Conservation (phyloP, 2,888 invertebrate species). For the Ormyrus thymus region DNA sequence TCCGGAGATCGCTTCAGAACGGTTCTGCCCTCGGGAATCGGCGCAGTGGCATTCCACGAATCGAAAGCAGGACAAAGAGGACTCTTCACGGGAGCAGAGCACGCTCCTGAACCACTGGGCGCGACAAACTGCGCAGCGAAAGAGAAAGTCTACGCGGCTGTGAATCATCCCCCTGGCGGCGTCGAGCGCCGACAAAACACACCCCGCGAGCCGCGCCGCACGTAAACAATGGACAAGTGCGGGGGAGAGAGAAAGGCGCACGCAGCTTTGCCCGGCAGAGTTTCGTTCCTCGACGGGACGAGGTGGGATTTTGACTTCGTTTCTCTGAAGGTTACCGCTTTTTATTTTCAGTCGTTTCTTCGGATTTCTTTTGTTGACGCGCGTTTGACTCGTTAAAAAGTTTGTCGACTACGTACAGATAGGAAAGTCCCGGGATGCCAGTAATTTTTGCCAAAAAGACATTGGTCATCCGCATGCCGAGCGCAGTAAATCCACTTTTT, state of each 20-base stretch:
- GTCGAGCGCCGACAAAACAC: too few relatives aligned
- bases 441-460: conserved; percentile 17
- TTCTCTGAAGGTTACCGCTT: neutral
- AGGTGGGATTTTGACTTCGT: neutral
- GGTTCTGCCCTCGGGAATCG: too few relatives aligned
- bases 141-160: neutral
- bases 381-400: neutral
- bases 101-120: too few relatives aligned
- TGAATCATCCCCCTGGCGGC: conserved; percentile 32
- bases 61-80: too few relatives aligned
- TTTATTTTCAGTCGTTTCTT: neutral
- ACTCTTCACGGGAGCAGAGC: too few relatives aligned
- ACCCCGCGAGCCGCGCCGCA: neutral
- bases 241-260: neutral
- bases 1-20: too few relatives aligned
- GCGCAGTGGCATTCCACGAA: too few relatives aligned
- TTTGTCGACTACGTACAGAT: neutral
- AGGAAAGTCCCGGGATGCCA: conserved; percentile 6
- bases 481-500: conserved; percentile 7
- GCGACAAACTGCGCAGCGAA: neutral
- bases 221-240: neutral
- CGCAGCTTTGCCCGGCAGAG: conserved; percentile 2
- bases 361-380: neutral
- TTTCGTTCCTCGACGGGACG: neutral
- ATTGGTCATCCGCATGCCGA: neutral